phyloP scores from a whole-genome alignment of 1,140 invertebrate species.

The fruit fly (Drosophila melanogaster) region DNA sequence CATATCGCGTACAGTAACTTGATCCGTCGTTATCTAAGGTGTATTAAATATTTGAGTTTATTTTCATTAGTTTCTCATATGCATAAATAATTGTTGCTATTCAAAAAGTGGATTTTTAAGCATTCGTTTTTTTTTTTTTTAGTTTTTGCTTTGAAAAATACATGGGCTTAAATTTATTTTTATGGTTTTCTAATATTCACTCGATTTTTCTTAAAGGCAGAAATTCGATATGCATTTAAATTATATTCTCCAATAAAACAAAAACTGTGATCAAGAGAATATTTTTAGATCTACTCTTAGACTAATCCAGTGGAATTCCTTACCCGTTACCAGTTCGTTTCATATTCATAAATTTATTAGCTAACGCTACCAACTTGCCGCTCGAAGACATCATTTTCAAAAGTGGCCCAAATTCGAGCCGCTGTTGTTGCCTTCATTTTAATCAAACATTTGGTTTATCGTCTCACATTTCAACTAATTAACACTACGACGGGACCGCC shows the following conservation, averaged over 20 bases:
- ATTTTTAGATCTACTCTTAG: neutral
- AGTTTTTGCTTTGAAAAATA: neutral
- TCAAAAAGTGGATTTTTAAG: slow-evolving; percentile 16
- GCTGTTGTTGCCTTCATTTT: slow-evolving; percentile 60
- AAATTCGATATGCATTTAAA: neutral
- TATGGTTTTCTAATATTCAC: slow-evolving; percentile 12
- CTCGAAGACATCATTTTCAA: slow-evolving; percentile 17
- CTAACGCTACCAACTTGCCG: slow-evolving; percentile 50
- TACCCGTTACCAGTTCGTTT: slow-evolving; percentile 19
- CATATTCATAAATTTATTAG: slow-evolving; percentile 59
- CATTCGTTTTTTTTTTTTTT: slow-evolving; percentile 9
- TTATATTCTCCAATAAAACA: neutral
- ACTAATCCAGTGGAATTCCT: slow-evolving; percentile 18
- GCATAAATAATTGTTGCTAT: slow-evolving; percentile 41
- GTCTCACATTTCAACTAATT: slow-evolving; percentile 82
- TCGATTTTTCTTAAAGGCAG: neutral
- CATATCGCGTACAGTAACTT: slow-evolving; percentile 14
- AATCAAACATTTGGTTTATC: slow-evolving; percentile 82
- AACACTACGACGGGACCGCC: slow-evolving; percentile 72
- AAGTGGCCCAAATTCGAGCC: slow-evolving; percentile 52
- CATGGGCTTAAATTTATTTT: slow-evolving; percentile 16
- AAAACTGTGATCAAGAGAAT: neutral
- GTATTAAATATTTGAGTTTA: slow-evolving; percentile 31
- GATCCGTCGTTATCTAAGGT: slow-evolving; percentile 11
- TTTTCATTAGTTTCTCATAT: slow-evolving; percentile 39